Conservation (phyloP, 2,113 vertebrate species). For the Sinocyclocheilus rhinocerous region DNA sequence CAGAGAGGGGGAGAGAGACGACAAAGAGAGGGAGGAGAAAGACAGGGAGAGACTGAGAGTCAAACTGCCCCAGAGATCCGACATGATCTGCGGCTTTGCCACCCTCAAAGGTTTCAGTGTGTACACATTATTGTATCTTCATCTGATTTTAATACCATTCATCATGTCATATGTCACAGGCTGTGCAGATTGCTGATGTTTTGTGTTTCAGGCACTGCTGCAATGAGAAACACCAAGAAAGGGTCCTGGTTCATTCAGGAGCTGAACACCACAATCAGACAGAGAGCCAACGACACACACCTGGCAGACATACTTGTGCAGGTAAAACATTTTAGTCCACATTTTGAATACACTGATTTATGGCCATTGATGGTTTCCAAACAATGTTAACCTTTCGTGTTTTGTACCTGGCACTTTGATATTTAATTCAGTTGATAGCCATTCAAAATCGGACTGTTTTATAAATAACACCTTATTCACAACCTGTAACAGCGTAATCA, state of each 20-base stretch:
- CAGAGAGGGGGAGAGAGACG: constrained; percentile 71
- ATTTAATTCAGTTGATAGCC: background rate
- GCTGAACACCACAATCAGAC: constrained; percentile 82
- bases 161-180: background rate
- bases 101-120: constrained; percentile 89
- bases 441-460: no score
- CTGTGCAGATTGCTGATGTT: constrained; percentile 33
- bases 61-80: constrained; percentile 89
- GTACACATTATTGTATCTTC: background rate
- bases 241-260: constrained; percentile 97
- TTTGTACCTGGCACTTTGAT: background rate
- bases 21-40: constrained; percentile 73
- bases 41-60: constrained; percentile 73
- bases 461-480: background rate
- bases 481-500: background rate
- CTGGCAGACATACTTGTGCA: constrained; percentile 94
- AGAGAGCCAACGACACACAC: constrained; percentile 84
- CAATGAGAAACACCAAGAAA: constrained; percentile 94
- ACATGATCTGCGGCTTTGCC: constrained; percentile 97
- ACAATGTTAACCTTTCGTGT: no score
- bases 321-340: constrained; percentile 70
- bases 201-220: constrained; percentile 83
- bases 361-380: no score
- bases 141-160: background rate
- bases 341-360: background rate